These are phyloP conservation scores for Drosophila chauvacae DNA, from an alignment of 1,140 invertebrate genomes.

Conservation along the genomic window DNA sequence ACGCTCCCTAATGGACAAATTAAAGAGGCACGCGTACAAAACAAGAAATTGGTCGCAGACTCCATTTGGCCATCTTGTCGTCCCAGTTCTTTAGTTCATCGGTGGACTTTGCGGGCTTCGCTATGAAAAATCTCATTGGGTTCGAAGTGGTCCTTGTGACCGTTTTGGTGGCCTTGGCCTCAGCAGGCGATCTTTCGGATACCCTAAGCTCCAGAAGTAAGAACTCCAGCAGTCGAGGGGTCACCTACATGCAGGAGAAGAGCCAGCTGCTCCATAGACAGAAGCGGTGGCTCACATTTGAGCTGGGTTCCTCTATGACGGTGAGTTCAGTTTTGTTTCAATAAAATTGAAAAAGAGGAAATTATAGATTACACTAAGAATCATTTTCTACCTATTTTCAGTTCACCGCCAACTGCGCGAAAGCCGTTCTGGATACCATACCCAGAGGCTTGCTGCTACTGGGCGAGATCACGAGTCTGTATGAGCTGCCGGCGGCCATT, in stretches of 20 bases:
- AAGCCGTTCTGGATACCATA: slow-evolving; percentile 55
- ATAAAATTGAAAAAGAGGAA: background rate
- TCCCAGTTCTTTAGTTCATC: slow-evolving; percentile 7
- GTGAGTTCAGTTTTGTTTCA: slow-evolving; percentile 26
- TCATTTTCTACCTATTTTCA: background rate
- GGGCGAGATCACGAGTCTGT: slow-evolving; percentile 50
- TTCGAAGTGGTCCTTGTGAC: slow-evolving; percentile 6
- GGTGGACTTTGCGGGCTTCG: slow-evolving; percentile 6
- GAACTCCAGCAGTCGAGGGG: slow-evolving; percentile 8
- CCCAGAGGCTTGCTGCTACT: slow-evolving; percentile 48
- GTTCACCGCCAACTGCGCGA: slow-evolving; percentile 60
- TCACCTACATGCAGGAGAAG: slow-evolving; percentile 58
- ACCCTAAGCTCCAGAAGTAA: background rate
- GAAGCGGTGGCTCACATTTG: slow-evolving; percentile 72
- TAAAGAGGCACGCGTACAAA: slow-evolving; percentile 47
- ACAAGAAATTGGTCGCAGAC: slow-evolving; percentile 8
- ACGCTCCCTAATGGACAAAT: slow-evolving; percentile 32
- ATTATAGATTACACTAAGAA: background rate
- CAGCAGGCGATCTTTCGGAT: background rate
- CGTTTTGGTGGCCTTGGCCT: background rate
- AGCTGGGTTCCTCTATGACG: slow-evolving; percentile 54
- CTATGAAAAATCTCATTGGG: slow-evolving; percentile 43
- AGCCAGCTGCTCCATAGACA: slow-evolving; percentile 47
- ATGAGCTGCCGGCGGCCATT: slow-evolving; percentile 53
- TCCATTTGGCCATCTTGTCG: background rate